Evolutionary conservation across 1,140 invertebrate species (phyloP).

Genomic region (Drosophila ercepeae): DNA sequence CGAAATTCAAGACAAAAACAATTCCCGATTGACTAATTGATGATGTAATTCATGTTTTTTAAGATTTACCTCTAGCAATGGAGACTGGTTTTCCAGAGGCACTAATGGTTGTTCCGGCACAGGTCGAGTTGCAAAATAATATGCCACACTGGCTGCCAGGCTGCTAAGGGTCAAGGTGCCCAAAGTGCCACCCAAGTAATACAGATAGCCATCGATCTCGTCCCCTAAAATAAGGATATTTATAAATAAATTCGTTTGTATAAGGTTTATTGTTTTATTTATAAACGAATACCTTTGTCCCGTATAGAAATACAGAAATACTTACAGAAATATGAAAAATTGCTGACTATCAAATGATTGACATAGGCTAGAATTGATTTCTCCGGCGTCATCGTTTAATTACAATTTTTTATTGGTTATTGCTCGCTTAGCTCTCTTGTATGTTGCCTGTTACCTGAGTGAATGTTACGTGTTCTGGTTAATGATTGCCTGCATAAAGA

Average conservation of each 20-base stretch:
- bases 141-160: slow-evolving; percentile 89
- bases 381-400: slow-evolving; percentile 69
- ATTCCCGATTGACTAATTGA: slow-evolving; percentile 35
- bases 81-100: slow-evolving; percentile 89
- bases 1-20: slow-evolving; percentile 41
- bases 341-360: slow-evolving; percentile 82
- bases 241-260: too few relatives aligned
- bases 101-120: slow-evolving; percentile 90
- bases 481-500: slow-evolving; percentile 69
- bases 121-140: slow-evolving; percentile 89
- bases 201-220: slow-evolving; percentile 90
- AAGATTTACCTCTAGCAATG: slow-evolving; percentile 87
- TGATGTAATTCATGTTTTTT: slow-evolving; percentile 57
- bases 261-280: too few relatives aligned
- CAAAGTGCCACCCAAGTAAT: slow-evolving; percentile 90
- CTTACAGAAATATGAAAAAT: slow-evolving; percentile 83
- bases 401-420: slow-evolving; percentile 26
- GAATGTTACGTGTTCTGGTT: slow-evolving; percentile 69
- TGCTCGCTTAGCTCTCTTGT: slow-evolving; percentile 24
- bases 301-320: too few relatives aligned
- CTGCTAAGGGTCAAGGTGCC: slow-evolving; percentile 90
- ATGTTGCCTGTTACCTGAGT: slow-evolving; percentile 70
- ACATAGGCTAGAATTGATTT: slow-evolving; percentile 80
- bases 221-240: slow-evolving; percentile 85
- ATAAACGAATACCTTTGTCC: too few relatives aligned